Percentiles rank a stretch among this genome's conserved stretches.
Conservation (phyloP, 2,113 vertebrate genomes). For the Mobula birostris region DNA sequence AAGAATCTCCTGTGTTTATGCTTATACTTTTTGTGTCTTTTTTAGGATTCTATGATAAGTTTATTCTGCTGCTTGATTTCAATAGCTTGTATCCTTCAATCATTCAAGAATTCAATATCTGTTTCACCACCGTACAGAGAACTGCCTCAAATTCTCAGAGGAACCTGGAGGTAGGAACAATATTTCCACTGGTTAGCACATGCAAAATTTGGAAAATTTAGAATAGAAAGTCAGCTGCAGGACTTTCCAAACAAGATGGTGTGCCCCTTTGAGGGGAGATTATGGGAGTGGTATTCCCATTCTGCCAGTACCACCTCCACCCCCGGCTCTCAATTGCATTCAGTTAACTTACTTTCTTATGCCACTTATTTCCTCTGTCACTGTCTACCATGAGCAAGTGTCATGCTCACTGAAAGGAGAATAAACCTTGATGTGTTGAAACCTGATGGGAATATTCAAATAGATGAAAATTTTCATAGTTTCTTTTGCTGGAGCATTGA, state of each 20-base stretch:
- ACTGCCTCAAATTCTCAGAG: constrained; percentile 56
- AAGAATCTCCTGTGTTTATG: no score
- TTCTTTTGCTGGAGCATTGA: neutral
- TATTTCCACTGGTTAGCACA: neutral
- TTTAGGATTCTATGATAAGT: constrained; percentile 96
- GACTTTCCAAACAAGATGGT: no score
- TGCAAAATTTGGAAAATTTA: neutral
- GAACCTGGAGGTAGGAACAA: constrained; percentile 47
- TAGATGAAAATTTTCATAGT: neutral
- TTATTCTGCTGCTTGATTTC: constrained; percentile 96
- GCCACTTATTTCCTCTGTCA: neutral
- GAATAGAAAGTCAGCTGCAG: neutral
- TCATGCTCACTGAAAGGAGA: neutral
- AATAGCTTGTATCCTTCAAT: constrained; percentile 98
- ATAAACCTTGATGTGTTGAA: neutral
- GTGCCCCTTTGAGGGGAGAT: no score
- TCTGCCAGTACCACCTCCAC: neutral
- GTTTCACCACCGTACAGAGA: constrained; percentile 90
- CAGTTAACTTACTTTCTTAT: neutral
- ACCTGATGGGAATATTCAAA: neutral
- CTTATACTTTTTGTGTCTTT: constrained; percentile 30
- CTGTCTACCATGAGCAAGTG: no score
- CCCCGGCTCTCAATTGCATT: no score
- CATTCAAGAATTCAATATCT: constrained; percentile 99
- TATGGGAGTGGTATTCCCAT: no score